A percentile compares a stretch with the other conserved stretches of the same genome.
phyloP scores from a whole-genome alignment of 2,888 invertebrate species.

The Microchrysa polita region DNA sequence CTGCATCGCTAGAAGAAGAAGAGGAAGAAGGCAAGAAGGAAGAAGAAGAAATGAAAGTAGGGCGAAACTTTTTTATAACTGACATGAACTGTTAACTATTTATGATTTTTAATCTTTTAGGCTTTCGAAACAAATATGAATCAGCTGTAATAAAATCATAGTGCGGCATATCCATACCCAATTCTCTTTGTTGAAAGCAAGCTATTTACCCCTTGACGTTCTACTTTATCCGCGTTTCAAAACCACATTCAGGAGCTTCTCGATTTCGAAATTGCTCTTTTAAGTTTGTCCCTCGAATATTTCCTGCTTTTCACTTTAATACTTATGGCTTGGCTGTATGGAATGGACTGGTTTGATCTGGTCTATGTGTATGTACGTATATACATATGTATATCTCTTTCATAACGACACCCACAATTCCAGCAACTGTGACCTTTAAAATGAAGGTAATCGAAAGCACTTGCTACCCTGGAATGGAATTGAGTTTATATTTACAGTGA shows the following conservation, averaged over 20 bases:
- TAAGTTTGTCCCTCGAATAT: conserved; percentile 1
- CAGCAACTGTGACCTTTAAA: conserved; percentile 20
- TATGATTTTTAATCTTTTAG: too few relatives aligned
- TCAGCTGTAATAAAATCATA: neutral
- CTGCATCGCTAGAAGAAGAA: too few relatives aligned
- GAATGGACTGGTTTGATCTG: neutral
- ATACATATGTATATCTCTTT: too few relatives aligned
- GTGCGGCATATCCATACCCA: neutral
- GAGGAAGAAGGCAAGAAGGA: too few relatives aligned
- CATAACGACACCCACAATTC: neutral
- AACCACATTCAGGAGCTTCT: neutral
- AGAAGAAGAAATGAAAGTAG: too few relatives aligned
- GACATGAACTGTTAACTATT: too few relatives aligned
- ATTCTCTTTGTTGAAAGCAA: neutral
- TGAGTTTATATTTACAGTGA: conserved; percentile 24
- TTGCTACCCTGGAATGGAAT: conserved; percentile 24
- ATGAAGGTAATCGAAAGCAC: conserved; percentile 44
- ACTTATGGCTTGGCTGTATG: neutral
- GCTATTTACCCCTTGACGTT: neutral
- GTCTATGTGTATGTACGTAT: too few relatives aligned
- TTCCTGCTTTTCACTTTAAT: neutral
- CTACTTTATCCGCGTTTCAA: neutral
- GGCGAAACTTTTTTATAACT: too few relatives aligned
- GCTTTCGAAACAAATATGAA: too few relatives aligned
- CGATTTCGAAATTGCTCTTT: neutral